phyloP scores from a whole-genome alignment of 2,888 invertebrate species.

The Amaurobius ferox region DNA sequence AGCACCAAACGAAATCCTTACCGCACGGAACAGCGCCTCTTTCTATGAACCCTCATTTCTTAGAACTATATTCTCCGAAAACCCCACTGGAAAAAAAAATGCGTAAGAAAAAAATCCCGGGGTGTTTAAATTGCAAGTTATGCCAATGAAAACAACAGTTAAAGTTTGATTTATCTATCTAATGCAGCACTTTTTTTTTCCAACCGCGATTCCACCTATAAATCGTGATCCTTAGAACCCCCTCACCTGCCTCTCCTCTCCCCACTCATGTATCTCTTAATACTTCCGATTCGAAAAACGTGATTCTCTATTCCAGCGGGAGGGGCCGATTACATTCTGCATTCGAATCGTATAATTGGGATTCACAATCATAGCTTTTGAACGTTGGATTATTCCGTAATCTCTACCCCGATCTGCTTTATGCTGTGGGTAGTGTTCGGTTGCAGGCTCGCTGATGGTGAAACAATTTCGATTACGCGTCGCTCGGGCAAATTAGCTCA shows the following conservation, averaged over 20 bases:
- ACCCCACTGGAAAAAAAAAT: neutral
- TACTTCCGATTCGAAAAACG: conserved; percentile 69
- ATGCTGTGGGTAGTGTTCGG: neutral
- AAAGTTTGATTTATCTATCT: conserved; percentile 64
- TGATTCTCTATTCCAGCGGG: conserved; percentile 30
- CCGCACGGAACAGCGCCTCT: conserved; percentile 17
- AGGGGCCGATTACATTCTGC: conserved; percentile 28
- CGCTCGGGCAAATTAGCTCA: neutral
- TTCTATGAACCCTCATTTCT: conserved; percentile 10
- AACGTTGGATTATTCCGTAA: neutral
- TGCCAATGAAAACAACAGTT: conserved; percentile 64
- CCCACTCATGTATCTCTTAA: conserved; percentile 29
- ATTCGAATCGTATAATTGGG: conserved; percentile 1
- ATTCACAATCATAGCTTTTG: neutral
- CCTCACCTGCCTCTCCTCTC: conserved; percentile 10
- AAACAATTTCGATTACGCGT: neutral
- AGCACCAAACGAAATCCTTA: conserved; percentile 32
- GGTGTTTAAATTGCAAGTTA: conserved; percentile 55
- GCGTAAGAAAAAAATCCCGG: neutral
- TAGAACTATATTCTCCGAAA: neutral
- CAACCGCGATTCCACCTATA: conserved; percentile 52
- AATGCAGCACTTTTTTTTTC: conserved; percentile 30
- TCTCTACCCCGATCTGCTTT: neutral
- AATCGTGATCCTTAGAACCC: conserved; percentile 39
- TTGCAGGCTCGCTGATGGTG: neutral